Evolutionary conservation across 1,140 invertebrate genomes (phyloP).

Genomic region (Pogonomyrmex barbatus): DNA sequence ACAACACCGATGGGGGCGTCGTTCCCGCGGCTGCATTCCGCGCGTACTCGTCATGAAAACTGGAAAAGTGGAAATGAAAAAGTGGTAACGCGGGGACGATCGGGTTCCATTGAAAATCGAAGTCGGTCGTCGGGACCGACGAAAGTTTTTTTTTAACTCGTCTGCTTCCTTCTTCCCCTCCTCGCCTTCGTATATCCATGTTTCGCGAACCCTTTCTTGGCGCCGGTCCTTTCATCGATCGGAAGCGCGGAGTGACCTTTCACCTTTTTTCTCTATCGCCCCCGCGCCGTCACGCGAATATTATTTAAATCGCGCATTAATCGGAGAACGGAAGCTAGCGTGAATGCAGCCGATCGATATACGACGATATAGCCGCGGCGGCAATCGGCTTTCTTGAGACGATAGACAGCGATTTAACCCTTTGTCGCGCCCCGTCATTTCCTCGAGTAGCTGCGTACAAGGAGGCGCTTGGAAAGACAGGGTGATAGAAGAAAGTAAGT

Average conservation of each 20-base stretch:
- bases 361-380: constrained; percentile 58
- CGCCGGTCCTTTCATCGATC: constrained; percentile 60
- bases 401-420: constrained; percentile 54
- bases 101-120: constrained; percentile 74
- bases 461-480: constrained; percentile 46
- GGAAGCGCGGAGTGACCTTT: constrained; percentile 64
- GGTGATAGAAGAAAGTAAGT: not conserved
- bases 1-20: constrained; percentile 60
- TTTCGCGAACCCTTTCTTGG: not conserved
- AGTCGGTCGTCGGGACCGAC: constrained; percentile 38
- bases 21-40: constrained; percentile 63
- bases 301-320: constrained; percentile 70
- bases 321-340: constrained; percentile 64
- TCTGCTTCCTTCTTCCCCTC: not conserved
- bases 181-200: not conserved
- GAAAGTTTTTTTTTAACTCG: constrained; percentile 70
- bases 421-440: constrained; percentile 21
- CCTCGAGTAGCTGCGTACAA: constrained; percentile 40
- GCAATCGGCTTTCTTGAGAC: constrained; percentile 47
- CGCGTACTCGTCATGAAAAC: constrained; percentile 25
- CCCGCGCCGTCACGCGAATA: constrained; percentile 66
- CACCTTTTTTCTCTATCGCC: constrained; percentile 58
- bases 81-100: constrained; percentile 56
- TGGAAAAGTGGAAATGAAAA: constrained; percentile 64
- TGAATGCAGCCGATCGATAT: constrained; percentile 74